Evolutionary conservation across 2,888 invertebrate genomes (phyloP).

Genomic region (Ornithoptera alexandrae): DNA sequence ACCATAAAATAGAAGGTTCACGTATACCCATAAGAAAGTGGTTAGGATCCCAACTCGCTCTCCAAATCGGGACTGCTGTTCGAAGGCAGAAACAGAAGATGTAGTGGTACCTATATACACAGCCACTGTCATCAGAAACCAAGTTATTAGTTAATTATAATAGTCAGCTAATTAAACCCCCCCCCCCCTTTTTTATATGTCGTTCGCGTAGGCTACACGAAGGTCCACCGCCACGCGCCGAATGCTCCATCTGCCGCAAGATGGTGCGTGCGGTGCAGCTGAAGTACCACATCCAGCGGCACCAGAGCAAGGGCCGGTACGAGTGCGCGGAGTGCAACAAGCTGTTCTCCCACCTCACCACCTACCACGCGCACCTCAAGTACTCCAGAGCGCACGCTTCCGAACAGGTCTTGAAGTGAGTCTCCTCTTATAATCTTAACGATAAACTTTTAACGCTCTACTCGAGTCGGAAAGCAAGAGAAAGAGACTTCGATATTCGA

Average conservation of each 20-base stretch:
- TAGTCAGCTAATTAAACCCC: too few species aligned
- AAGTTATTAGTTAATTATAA: too few species aligned
- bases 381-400: constrained; percentile 67
- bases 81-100: too few species aligned
- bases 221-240: constrained; percentile 60
- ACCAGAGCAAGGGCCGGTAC: constrained; percentile 55
- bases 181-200: too few species aligned
- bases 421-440: background rate
- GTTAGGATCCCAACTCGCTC: too few species aligned
- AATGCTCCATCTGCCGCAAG: constrained; percentile 67
- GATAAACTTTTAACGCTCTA: background rate
- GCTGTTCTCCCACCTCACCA: constrained; percentile 64
- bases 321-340: constrained; percentile 66
- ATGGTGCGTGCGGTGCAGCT: constrained; percentile 65
- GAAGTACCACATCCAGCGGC: constrained; percentile 67
- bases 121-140: too few species aligned
- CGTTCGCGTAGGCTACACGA: constrained; percentile 57
- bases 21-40: too few species aligned
- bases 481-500: background rate
- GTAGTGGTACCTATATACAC: too few species aligned
- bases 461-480: background rate
- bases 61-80: too few species aligned
- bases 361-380: constrained; percentile 69
- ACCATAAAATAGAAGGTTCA: too few species aligned
- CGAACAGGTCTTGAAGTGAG: constrained; percentile 67